Evolutionary conservation across 2,888 invertebrate genomes (phyloP).

Genomic region (Stenichneumon culpator): DNA sequence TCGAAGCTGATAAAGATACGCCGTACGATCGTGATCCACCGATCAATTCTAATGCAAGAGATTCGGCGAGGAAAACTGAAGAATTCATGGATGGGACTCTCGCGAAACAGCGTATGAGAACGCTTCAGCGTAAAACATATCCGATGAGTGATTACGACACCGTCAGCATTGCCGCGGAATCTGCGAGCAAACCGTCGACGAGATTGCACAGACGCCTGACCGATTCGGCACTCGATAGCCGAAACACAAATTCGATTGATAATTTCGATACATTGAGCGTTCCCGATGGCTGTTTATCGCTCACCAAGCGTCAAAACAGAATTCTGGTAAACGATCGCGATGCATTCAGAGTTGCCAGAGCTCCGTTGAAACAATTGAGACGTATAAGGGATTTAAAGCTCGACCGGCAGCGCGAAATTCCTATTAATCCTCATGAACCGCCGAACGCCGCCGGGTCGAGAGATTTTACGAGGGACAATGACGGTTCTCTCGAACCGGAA

Average conservation of each 20-base stretch:
- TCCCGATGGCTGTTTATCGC: neutral
- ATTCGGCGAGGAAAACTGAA: neutral
- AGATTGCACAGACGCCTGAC: neutral
- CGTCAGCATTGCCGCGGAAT: neutral
- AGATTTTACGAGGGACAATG: neutral
- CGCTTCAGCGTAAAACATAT: neutral
- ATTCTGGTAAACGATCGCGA: neutral
- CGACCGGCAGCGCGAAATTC: neutral
- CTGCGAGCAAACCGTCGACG: neutral
- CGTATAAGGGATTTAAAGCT: neutral
- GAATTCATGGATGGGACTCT: too few species aligned
- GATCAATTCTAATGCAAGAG: neutral
- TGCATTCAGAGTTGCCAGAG: neutral
- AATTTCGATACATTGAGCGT: slow-evolving; percentile 16
- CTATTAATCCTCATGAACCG: neutral
- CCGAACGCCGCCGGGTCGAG: neutral
- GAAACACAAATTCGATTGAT: neutral
- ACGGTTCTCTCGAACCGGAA: neutral
- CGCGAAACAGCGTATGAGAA: neutral
- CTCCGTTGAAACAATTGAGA: neutral
- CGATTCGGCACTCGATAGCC: neutral
- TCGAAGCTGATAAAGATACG: neutral
- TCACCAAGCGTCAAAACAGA: neutral
- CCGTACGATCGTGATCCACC: slow-evolving; percentile 7
- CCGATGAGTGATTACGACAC: slow-evolving; percentile 7